Conservation (phyloP, 2,888 invertebrate genomes). For the Ectropis crepuscularia region DNA sequence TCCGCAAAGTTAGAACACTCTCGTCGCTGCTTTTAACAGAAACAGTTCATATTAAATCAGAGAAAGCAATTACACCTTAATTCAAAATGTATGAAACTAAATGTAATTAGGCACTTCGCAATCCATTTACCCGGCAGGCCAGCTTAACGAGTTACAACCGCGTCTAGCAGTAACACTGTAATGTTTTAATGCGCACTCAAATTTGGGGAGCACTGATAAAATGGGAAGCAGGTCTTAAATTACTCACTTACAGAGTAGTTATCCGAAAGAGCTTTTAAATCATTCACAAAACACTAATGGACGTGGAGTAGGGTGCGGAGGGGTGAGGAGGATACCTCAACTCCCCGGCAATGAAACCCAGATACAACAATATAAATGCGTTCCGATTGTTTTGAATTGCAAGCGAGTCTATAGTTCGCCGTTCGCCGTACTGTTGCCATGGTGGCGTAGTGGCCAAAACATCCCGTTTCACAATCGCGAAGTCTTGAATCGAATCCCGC, state of each 20-base stretch:
- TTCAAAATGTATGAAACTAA: conserved; percentile 33
- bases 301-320: conserved; percentile 71
- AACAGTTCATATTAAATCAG: conserved; percentile 19
- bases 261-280: conserved; percentile 85
- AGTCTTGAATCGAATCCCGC: too few species aligned
- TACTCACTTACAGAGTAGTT: conserved; percentile 85
- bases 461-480: too few species aligned
- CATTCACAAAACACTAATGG: conserved; percentile 86
- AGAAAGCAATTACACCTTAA: conserved; percentile 25
- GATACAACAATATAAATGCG: conserved; percentile 80
- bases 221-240: conserved; percentile 84
- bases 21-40: background rate
- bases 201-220: conserved; percentile 84
- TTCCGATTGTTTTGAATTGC: conserved; percentile 75
- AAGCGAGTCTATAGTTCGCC: conserved; percentile 51
- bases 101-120: conserved; percentile 48
- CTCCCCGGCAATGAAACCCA: conserved; percentile 82
- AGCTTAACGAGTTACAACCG: conserved; percentile 52
- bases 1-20: too few species aligned
- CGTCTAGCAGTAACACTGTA: conserved; percentile 61
- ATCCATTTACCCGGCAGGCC: conserved; percentile 57
- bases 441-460: too few species aligned
- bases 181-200: conserved; percentile 84
- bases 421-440: conserved; percentile 3
- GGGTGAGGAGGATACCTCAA: conserved; percentile 67